A percentile compares a stretch with the other conserved stretches of the same genome.
These are phyloP conservation scores for Euura saliciscinereae DNA, from an alignment of 1,140 invertebrate species.

Conservation along the genomic window DNA sequence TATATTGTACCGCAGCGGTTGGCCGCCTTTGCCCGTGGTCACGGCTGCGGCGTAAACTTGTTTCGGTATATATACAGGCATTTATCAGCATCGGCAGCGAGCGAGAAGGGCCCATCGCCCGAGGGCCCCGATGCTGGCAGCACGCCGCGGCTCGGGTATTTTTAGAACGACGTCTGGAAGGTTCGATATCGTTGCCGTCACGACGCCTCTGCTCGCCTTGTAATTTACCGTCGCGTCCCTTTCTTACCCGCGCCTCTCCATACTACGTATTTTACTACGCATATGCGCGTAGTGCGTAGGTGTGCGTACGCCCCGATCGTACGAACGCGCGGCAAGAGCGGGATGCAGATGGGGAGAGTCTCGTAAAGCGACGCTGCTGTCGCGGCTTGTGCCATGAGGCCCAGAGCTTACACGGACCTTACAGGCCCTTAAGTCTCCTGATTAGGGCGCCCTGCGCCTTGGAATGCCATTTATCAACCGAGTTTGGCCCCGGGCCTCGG, in stretches of 20 bases:
- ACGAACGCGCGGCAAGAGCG: not conserved
- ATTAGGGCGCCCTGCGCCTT: slow-evolving; percentile 3
- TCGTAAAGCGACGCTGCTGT: slow-evolving; percentile 2
- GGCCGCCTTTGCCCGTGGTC: not conserved
- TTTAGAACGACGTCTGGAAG: slow-evolving; percentile 11
- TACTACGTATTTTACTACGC: too few species aligned
- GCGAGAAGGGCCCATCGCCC: not conserved
- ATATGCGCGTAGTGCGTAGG: not conserved
- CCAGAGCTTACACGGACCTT: slow-evolving; percentile 6
- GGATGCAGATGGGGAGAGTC: not conserved
- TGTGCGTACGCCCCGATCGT: not conserved
- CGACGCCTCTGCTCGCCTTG: not conserved
- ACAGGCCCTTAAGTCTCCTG: slow-evolving; percentile 11
- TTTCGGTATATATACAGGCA: not conserved
- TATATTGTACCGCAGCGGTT: not conserved
- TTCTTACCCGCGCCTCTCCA: not conserved
- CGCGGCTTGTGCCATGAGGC: not conserved
- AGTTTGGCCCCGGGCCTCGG: not conserved
- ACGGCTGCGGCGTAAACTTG: not conserved
- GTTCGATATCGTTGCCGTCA: slow-evolving; percentile 5
- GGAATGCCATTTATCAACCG: slow-evolving; percentile 13
- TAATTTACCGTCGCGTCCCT: slow-evolving; percentile 8
- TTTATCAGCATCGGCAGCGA: not conserved
- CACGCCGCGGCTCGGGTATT: not conserved
- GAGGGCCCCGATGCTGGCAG: slow-evolving; percentile 5